Base-by-base conservation (phyloP, 2,113 vertebrate genomes). In the Ctenodactylus gundi region DNA sequence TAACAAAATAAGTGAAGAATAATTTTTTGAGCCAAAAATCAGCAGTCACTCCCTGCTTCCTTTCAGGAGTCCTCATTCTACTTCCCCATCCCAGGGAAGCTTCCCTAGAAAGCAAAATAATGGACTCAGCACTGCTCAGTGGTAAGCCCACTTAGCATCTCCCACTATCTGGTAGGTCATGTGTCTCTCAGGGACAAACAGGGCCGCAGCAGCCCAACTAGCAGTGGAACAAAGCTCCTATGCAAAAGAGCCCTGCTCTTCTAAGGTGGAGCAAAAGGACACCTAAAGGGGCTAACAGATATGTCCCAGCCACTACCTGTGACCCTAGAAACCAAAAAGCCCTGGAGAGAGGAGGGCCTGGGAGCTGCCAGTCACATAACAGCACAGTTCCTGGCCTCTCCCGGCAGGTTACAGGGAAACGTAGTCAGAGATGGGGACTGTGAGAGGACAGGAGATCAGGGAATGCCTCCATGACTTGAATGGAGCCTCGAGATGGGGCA, bases 311-410 rank as follows among this genome's bases (percentile, higher is more conserved):
- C 62, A 73, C 46, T 31, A 12, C 39, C 65, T 31, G 31, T 41
- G 23, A 44, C 78, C 67, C 44, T 14, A 12, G 41, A 88, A 57
- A 64, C 12, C 34, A 81, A 53, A 62, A 82, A 86, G 0, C 12
- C 58, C 51, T 11, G 1, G 23, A 25, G 34, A 17, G 29, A 10
- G 2, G 6, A 53, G 3, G 1, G 23, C n/a, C 13, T 10, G 34
- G n/a, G 20, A 31, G 44, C 4, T 17, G 15, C 36, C 76, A 58
- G 12, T 41, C 67, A 76, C 17, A 3, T 3, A 25, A 2, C 72
- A 21, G 44, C 7, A 9, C 17, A 1, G 12, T 15, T 17, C 82
- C 41, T 65, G 12, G 4, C 39, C 51, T 77, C 62, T 78, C 57
- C 68, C 29, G 62, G 31, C 1, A 15, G 27, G 27, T 23, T 64